These are phyloP conservation scores for Elgaria multicarinata DNA, from an alignment of 2,113 vertebrate species.

Conservation along the genomic window DNA sequence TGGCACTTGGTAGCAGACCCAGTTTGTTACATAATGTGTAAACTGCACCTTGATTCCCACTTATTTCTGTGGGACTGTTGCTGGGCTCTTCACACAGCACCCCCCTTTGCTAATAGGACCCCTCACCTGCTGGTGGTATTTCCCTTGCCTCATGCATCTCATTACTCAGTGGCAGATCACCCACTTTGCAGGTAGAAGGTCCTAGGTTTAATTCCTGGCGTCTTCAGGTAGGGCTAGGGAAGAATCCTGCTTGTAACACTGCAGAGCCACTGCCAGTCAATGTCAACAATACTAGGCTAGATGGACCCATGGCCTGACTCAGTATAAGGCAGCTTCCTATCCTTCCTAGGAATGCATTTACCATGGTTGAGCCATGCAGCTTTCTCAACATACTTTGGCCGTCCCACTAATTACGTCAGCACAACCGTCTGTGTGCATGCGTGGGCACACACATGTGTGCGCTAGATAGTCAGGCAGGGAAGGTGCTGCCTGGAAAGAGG, in stretches of 20 bases:
- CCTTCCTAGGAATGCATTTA: not conserved
- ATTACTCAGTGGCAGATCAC: no score
- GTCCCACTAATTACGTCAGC: not conserved
- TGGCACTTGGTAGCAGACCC: not conserved
- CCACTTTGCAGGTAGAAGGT: no score
- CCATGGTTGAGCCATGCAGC: not conserved
- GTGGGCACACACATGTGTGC: no score
- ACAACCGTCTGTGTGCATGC: not conserved
- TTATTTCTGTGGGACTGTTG: not conserved
- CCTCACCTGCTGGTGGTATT: not conserved
- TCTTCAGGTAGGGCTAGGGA: no score
- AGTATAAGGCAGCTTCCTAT: no score
- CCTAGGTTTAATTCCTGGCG: no score
- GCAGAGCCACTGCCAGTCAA: no score
- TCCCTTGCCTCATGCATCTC: not conserved
- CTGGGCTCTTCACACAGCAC: not conserved
- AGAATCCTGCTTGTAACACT: no score
- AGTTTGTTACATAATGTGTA: not conserved
- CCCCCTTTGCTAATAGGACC: not conserved
- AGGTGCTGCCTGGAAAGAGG: not conserved
- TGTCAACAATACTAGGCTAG: no score
- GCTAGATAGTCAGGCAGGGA: not conserved
- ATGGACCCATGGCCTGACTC: no score
- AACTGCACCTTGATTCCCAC: not conserved
- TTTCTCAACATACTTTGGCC: not conserved